Conservation (phyloP, 2,797 vertebrate species). For the Phoebastria nigripes region DNA sequence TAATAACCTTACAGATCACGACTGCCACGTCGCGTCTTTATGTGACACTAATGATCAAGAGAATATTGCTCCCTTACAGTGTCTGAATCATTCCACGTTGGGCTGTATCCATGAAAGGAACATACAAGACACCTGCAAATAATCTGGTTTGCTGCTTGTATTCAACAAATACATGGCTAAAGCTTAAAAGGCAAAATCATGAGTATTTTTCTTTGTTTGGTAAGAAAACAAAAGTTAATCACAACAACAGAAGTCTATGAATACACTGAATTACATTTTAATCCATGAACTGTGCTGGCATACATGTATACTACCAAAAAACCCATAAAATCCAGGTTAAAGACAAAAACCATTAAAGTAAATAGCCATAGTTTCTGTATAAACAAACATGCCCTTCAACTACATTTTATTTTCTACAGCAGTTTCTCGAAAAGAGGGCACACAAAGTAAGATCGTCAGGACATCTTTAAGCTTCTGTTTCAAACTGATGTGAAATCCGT, state of each 20-base stretch:
- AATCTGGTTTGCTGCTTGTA: neutral
- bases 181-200: neutral
- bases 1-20: neutral
- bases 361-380: neutral
- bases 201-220: neutral
- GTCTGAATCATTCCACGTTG: neutral
- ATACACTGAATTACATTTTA: neutral
- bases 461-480: neutral
- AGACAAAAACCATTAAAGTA: neutral
- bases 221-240: neutral
- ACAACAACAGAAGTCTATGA: neutral
- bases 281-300: neutral
- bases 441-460: neutral
- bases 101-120: neutral
- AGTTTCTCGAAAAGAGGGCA: neutral
- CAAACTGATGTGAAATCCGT: neutral
- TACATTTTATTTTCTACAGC: neutral
- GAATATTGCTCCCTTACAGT: neutral
- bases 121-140: neutral
- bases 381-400: neutral
- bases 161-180: neutral
- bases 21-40: accelerated
- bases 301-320: neutral
- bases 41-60: accelerated
- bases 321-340: neutral